Percentiles rank a stretch among this genome's conserved stretches.
Conservation (phyloP, 2,797 vertebrate genomes). For the Propithecus perrieri region DNA sequence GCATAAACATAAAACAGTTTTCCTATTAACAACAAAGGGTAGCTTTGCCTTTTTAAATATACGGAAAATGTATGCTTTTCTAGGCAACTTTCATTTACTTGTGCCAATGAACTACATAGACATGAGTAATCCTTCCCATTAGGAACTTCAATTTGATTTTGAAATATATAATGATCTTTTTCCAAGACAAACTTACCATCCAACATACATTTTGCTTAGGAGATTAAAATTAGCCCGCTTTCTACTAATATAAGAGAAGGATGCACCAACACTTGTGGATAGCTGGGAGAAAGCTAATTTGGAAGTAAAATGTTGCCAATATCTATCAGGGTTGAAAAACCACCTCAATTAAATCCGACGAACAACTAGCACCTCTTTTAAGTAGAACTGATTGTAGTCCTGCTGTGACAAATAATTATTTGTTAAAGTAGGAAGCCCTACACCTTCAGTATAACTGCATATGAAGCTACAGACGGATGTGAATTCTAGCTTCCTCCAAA, state of each 20-base stretch:
- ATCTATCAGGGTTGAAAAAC: background rate
- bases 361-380: slow-evolving; percentile 48
- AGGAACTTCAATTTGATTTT: background rate
- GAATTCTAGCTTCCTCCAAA: background rate
- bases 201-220: background rate
- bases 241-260: background rate
- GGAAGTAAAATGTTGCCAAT: slow-evolving; percentile 20
- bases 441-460: background rate
- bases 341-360: background rate
- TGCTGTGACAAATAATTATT: background rate
- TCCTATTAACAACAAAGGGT: background rate
- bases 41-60: background rate
- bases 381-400: background rate
- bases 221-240: background rate
- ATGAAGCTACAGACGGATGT: background rate
- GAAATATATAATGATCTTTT: background rate
- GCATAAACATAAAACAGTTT: background rate
- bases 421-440: background rate
- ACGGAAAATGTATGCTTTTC: background rate
- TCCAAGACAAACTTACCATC: background rate
- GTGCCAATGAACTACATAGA: background rate
- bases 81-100: background rate
- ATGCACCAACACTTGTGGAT: background rate
- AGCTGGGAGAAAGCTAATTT: background rate
- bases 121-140: background rate